Evolutionary conservation across 2,797 vertebrate species (phyloP), one percentile per base, ranked within the genome.

Genomic region (Labeo calbasu): DNA sequence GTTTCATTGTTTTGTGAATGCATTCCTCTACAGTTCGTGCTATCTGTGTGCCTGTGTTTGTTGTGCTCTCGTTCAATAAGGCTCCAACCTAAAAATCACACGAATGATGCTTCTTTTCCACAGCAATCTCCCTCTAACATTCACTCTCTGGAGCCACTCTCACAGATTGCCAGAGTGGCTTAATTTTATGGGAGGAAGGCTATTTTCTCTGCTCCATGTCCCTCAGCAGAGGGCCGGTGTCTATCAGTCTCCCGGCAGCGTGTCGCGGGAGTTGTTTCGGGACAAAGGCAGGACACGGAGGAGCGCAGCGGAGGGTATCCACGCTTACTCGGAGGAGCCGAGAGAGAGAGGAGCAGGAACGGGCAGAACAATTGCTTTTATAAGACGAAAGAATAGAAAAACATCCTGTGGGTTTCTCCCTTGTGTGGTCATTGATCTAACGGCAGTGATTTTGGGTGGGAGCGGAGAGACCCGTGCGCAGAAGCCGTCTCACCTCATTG

Each of bases 391-490:
- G 53, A 66, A 61, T 19, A 57, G 86, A 85, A 86, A 83, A 61
- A 75, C 71, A 85, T 85, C 84, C 87, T 76, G 83, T 88, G 77
- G 87, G 66, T 85, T 51, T 72, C 89, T 90, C 91, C 89, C 87
- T 72, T 81, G 87, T 89, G 89, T 83, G 90, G 81, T 78, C 89
- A 92, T 93, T 93, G 93, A 93, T 93, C 91, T 91, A 83, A 82
- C 83, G 78, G 63, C 77, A 92, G 88, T 87, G 91, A 93, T 92
- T 93, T 87, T 84, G 90, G 82, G 89, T 17, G 82, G 90, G 90
- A 81, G 63, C 75, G 25, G 77, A 82, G 82, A 83, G 82, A 88
- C 79, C 82, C 59, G 48, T 65, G 77, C 90, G 82, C 72, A 6
- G 80, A 87, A 91, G 43, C 43, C 43, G 59, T 63, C 23, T 63